A percentile compares a stretch with the other conserved stretches of the same genome.
These are phyloP conservation scores for Percina caprodes DNA, from an alignment of 2,113 vertebrate genomes.

Conservation along the genomic window DNA sequence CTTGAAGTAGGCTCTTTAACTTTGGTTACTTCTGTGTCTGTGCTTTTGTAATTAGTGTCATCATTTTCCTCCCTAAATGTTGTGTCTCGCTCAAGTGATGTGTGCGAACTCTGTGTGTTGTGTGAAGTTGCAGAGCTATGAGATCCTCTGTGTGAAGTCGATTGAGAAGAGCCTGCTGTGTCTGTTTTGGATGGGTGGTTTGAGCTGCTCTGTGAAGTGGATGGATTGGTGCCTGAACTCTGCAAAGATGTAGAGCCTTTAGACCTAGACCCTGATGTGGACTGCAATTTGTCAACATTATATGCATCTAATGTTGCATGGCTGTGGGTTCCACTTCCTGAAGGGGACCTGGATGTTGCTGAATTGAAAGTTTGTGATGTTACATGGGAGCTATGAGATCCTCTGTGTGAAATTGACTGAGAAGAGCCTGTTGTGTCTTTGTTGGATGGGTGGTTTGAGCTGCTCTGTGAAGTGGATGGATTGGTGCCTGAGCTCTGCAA, in stretches of 20 bases:
- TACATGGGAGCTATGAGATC: constrained; percentile 39
- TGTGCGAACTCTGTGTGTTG: constrained; percentile 37
- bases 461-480: constrained; percentile 40
- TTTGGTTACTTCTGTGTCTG: constrained; percentile 47
- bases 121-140: constrained; percentile 35
- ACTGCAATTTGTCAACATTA: constrained; percentile 41
- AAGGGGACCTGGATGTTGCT: constrained; percentile 32
- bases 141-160: constrained; percentile 41
- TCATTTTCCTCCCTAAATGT: constrained; percentile 40
- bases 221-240: constrained; percentile 14
- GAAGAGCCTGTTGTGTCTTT: constrained; percentile 21
- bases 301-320: constrained; percentile 32
- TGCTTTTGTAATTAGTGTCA: constrained; percentile 37
- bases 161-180: constrained; percentile 24
- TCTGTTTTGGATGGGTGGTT: constrained; percentile 14
- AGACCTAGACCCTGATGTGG: constrained; percentile 42
- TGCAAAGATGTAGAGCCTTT: constrained; percentile 28
- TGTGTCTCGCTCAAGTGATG: constrained; percentile 48
- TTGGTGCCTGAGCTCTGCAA: constrained; percentile 7
- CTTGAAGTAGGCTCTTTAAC: constrained; percentile 59
- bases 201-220: constrained; percentile 31
- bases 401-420: constrained; percentile 37
- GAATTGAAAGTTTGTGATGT: constrained; percentile 24
- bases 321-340: constrained; percentile 17
- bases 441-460: constrained; percentile 5